Conservation (phyloP, 2,797 vertebrate species). For the Geotrypetes seraphini region DNA sequence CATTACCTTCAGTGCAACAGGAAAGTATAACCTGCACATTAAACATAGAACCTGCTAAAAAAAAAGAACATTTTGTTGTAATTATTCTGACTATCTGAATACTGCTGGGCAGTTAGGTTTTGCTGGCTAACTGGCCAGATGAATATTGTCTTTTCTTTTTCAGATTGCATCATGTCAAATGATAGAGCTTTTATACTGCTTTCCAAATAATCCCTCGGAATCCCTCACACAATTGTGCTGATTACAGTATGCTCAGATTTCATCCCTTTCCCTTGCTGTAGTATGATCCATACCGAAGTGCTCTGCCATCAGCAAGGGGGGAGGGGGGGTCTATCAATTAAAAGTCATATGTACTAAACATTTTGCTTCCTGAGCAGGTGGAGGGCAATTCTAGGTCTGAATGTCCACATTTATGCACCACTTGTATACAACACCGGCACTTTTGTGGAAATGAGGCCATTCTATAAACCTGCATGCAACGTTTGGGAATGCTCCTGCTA, state of each 20-base stretch:
- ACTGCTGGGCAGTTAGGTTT: conserved; percentile 20
- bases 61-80: conserved; percentile 24
- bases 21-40: conserved; percentile 18
- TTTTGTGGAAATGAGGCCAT: no score
- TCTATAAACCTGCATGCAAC: no score
- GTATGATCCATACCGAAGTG: conserved; percentile 7
- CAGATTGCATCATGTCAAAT: conserved; percentile 18
- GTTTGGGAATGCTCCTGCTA: no score
- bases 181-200: conserved; percentile 15
- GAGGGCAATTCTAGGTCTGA: no score
- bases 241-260: neutral
- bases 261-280: neutral
- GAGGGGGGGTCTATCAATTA: no score
- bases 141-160: conserved; percentile 8
- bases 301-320: no score
- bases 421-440: no score
- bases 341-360: no score
- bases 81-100: conserved; percentile 31
- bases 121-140: conserved; percentile 13
- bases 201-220: conserved; percentile 8
- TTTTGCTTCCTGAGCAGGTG: no score
- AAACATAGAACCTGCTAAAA: conserved; percentile 24
- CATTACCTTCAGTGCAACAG: conserved; percentile 6
- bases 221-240: neutral
- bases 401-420: no score